Base-by-base conservation (phyloP, 2,888 invertebrate species). In the Clitarchus hookeri region DNA sequence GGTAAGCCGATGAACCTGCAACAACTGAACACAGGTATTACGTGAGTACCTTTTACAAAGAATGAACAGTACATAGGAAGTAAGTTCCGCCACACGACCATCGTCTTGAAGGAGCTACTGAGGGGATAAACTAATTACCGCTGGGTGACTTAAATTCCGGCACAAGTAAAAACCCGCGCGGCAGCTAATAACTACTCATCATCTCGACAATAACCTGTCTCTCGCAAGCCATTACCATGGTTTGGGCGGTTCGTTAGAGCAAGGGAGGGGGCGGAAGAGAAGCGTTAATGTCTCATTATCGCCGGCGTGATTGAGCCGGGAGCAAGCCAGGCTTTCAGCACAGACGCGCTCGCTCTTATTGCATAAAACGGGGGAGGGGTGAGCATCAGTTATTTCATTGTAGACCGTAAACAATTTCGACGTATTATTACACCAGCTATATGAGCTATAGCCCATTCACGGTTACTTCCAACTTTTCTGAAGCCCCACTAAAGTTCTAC, bases 251-350 rank as follows among this genome's bases (percentile, higher is more conserved):
- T 48, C 48, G 48, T 48, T 48, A 48, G 6, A 0, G 65, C n/a
- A 23, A 65, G 65, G 6, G 23, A 19, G 65, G 65, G 19, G 65
- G 53, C 1, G 12, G 53, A 1, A 8, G 13, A 19, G 53, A 53
- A 19, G 53, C 65, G 65, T 65, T 65, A 65, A 65, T n/a, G 65
- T 65, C 65, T 65, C 65, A 65, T 65, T 65, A 65, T 65, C 65
- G 23, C 8, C 65, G 19, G 23, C 65, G 65, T 65, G 65, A 65
- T 65, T 65, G 65, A 19, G 65, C 65, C 19, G 53, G 19, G 65
- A 19, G 65, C 23, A 19, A n/a, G 65, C 65, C 12, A n/a, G 23
- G 23, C 19, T n/a, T 19, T 19, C 23, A 23, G 8, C 65, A 65
- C n/a, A 65, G 23, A 6, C 65, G 23, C 65, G 16, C 23, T 8